A percentile compares a stretch with the other conserved stretches of the same genome.
Conservation (phyloP, 2,113 vertebrate genomes). For the Nyctibius bracteatus region DNA sequence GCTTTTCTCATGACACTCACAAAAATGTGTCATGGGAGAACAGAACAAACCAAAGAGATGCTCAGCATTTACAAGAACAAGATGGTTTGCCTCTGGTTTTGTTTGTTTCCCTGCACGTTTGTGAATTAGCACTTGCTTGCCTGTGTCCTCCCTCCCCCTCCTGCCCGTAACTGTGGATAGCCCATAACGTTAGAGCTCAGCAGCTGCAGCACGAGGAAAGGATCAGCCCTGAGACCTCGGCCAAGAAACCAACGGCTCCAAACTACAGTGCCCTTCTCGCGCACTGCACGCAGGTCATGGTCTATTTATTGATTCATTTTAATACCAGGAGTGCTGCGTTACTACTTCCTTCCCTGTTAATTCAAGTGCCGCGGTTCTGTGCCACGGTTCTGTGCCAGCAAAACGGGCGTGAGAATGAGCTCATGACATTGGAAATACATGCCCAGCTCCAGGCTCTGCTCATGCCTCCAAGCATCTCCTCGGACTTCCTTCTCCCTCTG, state of each 20-base stretch:
- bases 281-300: not conserved
- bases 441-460: not conserved
- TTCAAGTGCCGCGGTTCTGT: not conserved
- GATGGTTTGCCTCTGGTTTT: not conserved
- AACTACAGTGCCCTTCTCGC: not conserved
- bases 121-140: not conserved
- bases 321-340: not conserved
- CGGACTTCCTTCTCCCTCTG: not conserved
- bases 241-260: not conserved
- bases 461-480: not conserved
- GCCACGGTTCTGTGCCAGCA: not conserved
- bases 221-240: not conserved
- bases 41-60: not conserved
- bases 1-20: not conserved
- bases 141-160: not conserved
- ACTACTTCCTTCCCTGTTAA: not conserved
- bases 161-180: not conserved
- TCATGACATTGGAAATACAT: not conserved
- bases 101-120: not conserved
- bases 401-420: not conserved
- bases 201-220: not conserved
- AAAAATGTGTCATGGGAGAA: not conserved
- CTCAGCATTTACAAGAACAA: not conserved
- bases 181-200: fast-evolving
- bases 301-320: not conserved